Percentiles rank a stretch among this genome's conserved stretches.
Conservation (phyloP, 2,888 invertebrate genomes). For the Camponotus fellah region DNA sequence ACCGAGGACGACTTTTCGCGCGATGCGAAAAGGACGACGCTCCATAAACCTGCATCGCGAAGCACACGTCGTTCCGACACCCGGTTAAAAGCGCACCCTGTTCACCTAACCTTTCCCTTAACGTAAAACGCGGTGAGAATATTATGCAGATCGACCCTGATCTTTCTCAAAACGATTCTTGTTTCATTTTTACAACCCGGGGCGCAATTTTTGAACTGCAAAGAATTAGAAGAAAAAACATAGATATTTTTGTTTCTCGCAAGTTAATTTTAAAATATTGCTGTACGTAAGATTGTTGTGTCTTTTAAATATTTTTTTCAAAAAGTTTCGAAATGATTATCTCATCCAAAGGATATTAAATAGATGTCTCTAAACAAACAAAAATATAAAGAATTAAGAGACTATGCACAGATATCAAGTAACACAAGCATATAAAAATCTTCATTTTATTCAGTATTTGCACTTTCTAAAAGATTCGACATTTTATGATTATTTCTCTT, state of each 20-base stretch:
- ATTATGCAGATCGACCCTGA: neutral
- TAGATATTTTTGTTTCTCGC: neutral
- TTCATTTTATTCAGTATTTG: neutral
- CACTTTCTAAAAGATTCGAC: neutral
- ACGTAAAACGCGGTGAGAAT: neutral
- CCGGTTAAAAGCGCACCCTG: neutral
- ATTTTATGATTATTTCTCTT: too few species aligned
- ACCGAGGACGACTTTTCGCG: conserved; percentile 41
- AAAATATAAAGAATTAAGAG: neutral
- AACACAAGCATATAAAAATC: neutral
- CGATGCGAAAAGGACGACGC: neutral
- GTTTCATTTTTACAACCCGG: neutral
- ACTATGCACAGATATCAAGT: neutral
- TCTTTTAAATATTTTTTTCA: neutral
- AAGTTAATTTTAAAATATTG: neutral
- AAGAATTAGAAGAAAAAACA: neutral
- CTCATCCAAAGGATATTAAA: neutral
- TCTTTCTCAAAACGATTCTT: neutral
- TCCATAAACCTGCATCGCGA: neutral
- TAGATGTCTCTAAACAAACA: neutral
- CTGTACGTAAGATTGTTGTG: neutral
- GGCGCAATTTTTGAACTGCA: neutral
- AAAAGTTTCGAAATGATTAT: neutral
- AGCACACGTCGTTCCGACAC: conserved; percentile 11
- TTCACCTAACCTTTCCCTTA: neutral